Evolutionary conservation across 2,113 vertebrate genomes (phyloP).

Genomic region (Dunckerocampus dactyliophorus): DNA sequence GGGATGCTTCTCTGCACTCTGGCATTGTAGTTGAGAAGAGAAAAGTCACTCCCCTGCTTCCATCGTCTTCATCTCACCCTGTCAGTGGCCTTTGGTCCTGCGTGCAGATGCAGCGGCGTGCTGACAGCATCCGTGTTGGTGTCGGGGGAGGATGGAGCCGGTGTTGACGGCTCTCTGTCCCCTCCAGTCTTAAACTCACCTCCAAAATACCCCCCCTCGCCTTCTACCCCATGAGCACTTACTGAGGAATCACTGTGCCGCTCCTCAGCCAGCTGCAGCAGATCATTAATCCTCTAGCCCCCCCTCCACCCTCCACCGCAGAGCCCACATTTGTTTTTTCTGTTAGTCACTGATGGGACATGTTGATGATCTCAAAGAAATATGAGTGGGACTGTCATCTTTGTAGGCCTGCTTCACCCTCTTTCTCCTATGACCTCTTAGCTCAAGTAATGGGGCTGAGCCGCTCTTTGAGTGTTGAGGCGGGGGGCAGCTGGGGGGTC

Average conservation of each 20-base stretch:
- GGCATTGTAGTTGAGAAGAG: slow-evolving; percentile 51
- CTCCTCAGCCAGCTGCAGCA: slow-evolving; percentile 48
- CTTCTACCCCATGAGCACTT: slow-evolving; percentile 27
- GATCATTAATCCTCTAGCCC: slow-evolving; percentile 58
- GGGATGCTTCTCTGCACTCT: slow-evolving; percentile 50
- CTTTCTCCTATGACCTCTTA: slow-evolving; percentile 35
- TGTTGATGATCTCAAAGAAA: slow-evolving; percentile 27
- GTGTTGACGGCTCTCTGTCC: slow-evolving; percentile 50
- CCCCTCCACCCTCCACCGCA: slow-evolving; percentile 9
- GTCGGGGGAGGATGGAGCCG: slow-evolving; percentile 55
- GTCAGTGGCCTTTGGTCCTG: slow-evolving; percentile 59
- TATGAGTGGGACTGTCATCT: slow-evolving; percentile 37
- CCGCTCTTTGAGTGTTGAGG: slow-evolving; percentile 49
- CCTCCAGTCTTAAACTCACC: slow-evolving; percentile 36
- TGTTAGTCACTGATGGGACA: slow-evolving; percentile 49
- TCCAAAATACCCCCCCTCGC: slow-evolving; percentile 28
- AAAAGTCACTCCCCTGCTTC: slow-evolving; percentile 32
- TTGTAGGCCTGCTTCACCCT: slow-evolving; percentile 9
- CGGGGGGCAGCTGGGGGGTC: slow-evolving; percentile 25
- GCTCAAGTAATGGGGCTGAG: slow-evolving; percentile 55
- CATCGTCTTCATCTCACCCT: slow-evolving; percentile 22
- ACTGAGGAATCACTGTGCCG: slow-evolving; percentile 30
- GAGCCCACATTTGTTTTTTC: slow-evolving; percentile 48
- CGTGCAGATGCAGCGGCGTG: slow-evolving; percentile 49
- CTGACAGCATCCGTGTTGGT: slow-evolving; percentile 51